Percentiles rank a stretch among this genome's conserved stretches.
Conservation (phyloP, 2,888 invertebrate species). For the Caenorhabditis zanzibari region DNA sequence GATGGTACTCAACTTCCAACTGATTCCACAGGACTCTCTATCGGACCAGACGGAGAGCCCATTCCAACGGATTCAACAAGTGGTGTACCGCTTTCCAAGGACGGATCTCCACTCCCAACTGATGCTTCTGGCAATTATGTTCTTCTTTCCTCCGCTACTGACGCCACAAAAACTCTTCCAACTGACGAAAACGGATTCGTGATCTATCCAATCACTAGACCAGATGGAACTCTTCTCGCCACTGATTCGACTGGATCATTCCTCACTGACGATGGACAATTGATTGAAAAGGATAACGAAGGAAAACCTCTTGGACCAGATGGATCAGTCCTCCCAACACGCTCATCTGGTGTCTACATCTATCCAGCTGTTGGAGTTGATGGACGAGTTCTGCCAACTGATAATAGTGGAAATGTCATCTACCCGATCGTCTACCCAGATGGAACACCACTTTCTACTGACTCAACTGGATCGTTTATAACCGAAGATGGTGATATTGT, state of each 20-base stretch:
- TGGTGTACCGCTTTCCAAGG: slow-evolving; percentile 60
- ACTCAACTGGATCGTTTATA: slow-evolving; percentile 57
- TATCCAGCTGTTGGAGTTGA: slow-evolving; percentile 54
- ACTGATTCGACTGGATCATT: slow-evolving; percentile 59
- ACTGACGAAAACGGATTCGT: slow-evolving; percentile 59
- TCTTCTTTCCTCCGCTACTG: slow-evolving; percentile 52
- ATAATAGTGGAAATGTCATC: slow-evolving; percentile 52
- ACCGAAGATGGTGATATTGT: slow-evolving; percentile 45
- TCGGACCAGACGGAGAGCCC: slow-evolving; percentile 67
- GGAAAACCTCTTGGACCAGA: slow-evolving; percentile 71
- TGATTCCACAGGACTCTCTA: slow-evolving; percentile 56
- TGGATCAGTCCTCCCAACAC: slow-evolving; percentile 64
- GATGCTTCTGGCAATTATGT: slow-evolving; percentile 44
- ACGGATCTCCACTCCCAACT: slow-evolving; percentile 63
- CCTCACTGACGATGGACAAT: slow-evolving; percentile 56
- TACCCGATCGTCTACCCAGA: slow-evolving; percentile 44
- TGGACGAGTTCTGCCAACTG: slow-evolving; percentile 60
- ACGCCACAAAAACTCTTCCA: slow-evolving; percentile 42
- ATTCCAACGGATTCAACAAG: slow-evolving; percentile 59
- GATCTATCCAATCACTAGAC: slow-evolving; percentile 56
- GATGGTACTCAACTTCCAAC: slow-evolving; percentile 60
- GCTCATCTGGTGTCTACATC: slow-evolving; percentile 66
- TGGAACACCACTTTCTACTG: slow-evolving; percentile 65
- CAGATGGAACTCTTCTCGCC: slow-evolving; percentile 62
- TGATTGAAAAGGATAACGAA: slow-evolving; percentile 65